Base-by-base conservation (phyloP, 1,140 invertebrate species). In the Caenorhabditis remanei region DNA sequence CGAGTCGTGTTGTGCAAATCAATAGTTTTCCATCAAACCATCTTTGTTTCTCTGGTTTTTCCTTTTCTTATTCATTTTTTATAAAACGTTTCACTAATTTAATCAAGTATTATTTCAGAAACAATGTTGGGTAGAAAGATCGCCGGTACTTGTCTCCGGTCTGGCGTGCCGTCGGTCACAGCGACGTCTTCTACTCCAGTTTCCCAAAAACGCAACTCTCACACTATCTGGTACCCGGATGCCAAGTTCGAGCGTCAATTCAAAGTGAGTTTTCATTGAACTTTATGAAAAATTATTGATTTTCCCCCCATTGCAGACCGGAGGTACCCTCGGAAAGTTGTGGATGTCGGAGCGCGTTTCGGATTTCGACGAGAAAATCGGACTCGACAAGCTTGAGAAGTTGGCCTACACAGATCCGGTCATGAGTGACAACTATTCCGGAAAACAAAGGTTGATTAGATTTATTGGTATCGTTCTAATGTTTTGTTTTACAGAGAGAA, bases 211-310 rank as follows among this genome's bases (percentile, higher is more conserved):
- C 87, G 90, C 14, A 84, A 87, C 63, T 82, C 87, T 21, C 87
- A 89, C 71, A 89, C 88, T 16, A 92, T 92, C 63, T 92, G 91
- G 91, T 91, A 89, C 83, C 91, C 91, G 41, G 91, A 92, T 88
- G 91, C 91, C 14, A 90, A 92, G 86, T 92, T 92, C 67, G 87
- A 90, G 71, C 87, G 91, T 43, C 75, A 90, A 67, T 92, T 90
- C 79, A 90, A 91, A 83, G 91, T 92, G 9, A 24, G 3, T 61
- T 43, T 48, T 21, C 19, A 11, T 41, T 21, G 0, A 32, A 43
- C 11, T 43, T 82, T 75, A 21, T 0, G 2, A 53, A 53, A 16
- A 48, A 63, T 16, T 84, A 56, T 79, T 24, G 32, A 61, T 61
- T 40, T n/a, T 88, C 32, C 2, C 32, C 32, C 32, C 2, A 2